These are phyloP conservation scores for Therioaphis trifolii DNA, from an alignment of 2,888 invertebrate genomes.

Conservation along the genomic window DNA sequence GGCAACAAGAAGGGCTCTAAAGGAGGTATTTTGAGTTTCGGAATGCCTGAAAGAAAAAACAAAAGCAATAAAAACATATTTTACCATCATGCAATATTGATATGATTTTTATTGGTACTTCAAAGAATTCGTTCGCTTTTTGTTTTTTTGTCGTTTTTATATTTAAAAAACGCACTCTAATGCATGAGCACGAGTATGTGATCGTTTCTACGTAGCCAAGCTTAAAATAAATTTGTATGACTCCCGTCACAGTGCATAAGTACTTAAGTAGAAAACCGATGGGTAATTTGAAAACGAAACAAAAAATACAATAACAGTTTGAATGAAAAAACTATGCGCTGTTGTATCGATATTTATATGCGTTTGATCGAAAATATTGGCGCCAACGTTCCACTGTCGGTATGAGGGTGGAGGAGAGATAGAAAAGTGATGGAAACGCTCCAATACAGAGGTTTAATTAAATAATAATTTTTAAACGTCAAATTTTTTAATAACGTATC, in stretches of 20 bases:
- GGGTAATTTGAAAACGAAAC: not conserved
- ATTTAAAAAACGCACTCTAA: not conserved
- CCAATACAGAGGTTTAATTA: no score
- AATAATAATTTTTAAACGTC: no score
- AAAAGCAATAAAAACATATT: constrained; percentile 31
- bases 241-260: not conserved
- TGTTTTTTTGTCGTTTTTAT: constrained; percentile 8
- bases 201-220: not conserved
- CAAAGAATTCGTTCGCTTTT: constrained; percentile 10
- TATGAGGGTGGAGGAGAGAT: no score
- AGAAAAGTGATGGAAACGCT: no score
- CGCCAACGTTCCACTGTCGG: no score
- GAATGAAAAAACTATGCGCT: no score
- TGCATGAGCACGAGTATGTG: not conserved
- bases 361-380: no score
- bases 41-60: constrained; percentile 43
- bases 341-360: no score
- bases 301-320: not conserved
- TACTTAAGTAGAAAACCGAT: not conserved
- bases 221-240: not conserved
- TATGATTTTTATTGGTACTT: constrained; percentile 31
- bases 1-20: constrained; percentile 36
- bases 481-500: no score
- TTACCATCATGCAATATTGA: constrained; percentile 31
- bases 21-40: constrained; percentile 46